These are phyloP conservation scores for Cantharis rustica DNA, from an alignment of 2,888 invertebrate species.

Conservation along the genomic window DNA sequence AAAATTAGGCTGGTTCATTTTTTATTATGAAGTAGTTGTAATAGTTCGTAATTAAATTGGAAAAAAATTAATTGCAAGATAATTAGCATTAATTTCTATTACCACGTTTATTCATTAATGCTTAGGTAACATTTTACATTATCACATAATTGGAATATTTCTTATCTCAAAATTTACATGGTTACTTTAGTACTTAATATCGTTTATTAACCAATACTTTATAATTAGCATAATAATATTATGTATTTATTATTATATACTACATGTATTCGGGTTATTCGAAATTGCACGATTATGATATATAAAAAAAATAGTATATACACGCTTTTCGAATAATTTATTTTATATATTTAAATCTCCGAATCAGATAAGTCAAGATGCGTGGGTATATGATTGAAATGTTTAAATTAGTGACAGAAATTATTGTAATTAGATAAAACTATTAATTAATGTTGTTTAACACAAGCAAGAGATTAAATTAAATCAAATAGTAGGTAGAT, in stretches of 20 bases:
- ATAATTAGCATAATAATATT: not conserved
- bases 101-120: not conserved
- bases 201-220: not conserved
- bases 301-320: not conserved
- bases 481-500: not conserved
- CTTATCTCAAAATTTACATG: not conserved
- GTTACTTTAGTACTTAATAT: too few species aligned
- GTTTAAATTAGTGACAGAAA: not conserved
- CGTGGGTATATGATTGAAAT: not conserved
- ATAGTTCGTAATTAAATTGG: not conserved
- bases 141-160: not conserved
- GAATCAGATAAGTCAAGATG: not conserved
- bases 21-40: not conserved
- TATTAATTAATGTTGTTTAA: not conserved
- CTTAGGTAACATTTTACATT: not conserved
- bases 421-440: not conserved
- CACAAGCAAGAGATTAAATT: not conserved
- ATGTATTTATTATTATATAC: too few species aligned
- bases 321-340: not conserved
- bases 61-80: not conserved
- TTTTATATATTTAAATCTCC: not conserved
- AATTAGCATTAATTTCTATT: not conserved
- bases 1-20: not conserved
- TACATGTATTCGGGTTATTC: too few species aligned
- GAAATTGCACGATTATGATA: too few species aligned